Evolutionary conservation across 2,888 invertebrate genomes (phyloP).

Genomic region (Cryptocephalus moraei): DNA sequence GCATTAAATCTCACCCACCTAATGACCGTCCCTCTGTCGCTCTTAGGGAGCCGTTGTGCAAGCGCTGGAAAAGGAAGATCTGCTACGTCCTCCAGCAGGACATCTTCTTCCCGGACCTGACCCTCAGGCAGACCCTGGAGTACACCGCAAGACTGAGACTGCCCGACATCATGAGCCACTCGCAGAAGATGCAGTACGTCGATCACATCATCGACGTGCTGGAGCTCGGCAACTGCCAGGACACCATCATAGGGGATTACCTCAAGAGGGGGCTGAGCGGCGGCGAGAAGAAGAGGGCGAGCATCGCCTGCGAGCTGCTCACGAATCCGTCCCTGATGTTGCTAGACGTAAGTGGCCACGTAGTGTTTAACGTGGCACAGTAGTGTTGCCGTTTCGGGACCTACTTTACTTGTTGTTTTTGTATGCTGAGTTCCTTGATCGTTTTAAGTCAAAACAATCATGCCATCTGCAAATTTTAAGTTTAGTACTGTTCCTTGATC

Average conservation of each 20-base stretch:
- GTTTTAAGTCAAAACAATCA: too few species aligned
- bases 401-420: too few species aligned
- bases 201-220: slow-evolving; percentile 67
- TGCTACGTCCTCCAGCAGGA: slow-evolving; percentile 77
- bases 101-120: slow-evolving; percentile 70
- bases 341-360: slow-evolving; percentile 54
- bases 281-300: slow-evolving; percentile 74
- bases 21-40: too few species aligned
- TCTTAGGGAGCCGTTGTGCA: slow-evolving; percentile 29
- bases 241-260: slow-evolving; percentile 70
- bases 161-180: slow-evolving; percentile 59
- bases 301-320: slow-evolving; percentile 71
- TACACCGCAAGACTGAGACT: slow-evolving; percentile 49
- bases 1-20: too few species aligned
- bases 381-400: too few species aligned
- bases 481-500: too few species aligned
- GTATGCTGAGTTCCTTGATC: too few species aligned
- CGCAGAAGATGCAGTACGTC: slow-evolving; percentile 66
- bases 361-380: too few species aligned
- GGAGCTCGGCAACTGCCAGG: slow-evolving; percentile 62
- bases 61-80: slow-evolving; percentile 59
- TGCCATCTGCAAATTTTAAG: too few species aligned
- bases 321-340: slow-evolving; percentile 72
- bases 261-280: slow-evolving; percentile 68
- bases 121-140: slow-evolving; percentile 64